Evolutionary conservation across 2,888 invertebrate species (phyloP).

Genomic region (Eristalinus sepulchralis): DNA sequence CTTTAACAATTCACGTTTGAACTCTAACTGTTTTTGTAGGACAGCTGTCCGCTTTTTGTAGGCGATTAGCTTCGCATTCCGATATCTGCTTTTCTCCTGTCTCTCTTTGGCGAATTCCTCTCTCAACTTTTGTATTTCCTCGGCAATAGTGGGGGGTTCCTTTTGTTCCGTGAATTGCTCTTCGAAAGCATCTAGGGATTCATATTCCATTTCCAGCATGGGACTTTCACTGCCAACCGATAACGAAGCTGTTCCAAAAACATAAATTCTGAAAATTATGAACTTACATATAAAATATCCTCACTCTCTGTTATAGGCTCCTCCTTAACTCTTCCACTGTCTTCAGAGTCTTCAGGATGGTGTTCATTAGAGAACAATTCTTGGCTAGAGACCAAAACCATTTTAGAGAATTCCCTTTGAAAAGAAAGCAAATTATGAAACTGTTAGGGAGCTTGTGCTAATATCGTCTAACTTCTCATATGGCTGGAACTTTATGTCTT

Average conservation of each 20-base stretch:
- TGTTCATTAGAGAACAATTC: neutral
- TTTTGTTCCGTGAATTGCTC: neutral
- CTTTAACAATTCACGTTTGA: neutral
- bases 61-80: neutral
- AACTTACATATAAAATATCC: neutral
- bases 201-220: neutral
- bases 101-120: neutral
- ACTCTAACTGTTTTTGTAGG: neutral
- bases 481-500: neutral
- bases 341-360: neutral
- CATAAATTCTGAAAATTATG: neutral
- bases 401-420: neutral
- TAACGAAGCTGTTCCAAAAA: neutral
- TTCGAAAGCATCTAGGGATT: neutral
- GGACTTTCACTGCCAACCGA: neutral
- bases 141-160: neutral
- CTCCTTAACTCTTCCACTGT: neutral
- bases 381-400: too few species aligned
- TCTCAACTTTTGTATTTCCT: neutral
- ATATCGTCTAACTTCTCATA: neutral
- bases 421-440: neutral
- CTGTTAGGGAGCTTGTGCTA: neutral
- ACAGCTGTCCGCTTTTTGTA: neutral
- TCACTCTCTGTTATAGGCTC: neutral
- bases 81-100: neutral